Evolutionary conservation across 1,140 invertebrate genomes (phyloP), one percentile per base, ranked within the genome.

Genomic region (Aplysia californica): DNA sequence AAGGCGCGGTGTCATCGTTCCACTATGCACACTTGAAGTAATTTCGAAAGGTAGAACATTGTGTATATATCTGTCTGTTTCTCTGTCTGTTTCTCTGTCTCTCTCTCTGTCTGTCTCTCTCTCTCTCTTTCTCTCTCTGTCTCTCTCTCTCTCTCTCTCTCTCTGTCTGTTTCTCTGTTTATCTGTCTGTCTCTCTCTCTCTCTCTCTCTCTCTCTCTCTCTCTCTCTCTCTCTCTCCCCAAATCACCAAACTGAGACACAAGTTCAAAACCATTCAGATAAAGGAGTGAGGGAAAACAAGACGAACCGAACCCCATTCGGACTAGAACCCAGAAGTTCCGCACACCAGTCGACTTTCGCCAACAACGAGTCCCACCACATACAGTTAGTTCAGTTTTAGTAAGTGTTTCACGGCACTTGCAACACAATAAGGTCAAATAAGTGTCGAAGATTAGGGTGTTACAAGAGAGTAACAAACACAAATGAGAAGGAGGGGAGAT

Each of bases 71-170:
- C 38, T 44, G 3, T 69, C 39, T 69, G 23, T 69, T n/a, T 69
- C 39, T 38, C 66, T 44, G 35, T 69, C 66, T 39, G 23, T 69
- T n/a, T 69, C 66, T 69, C 66, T 44, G 35, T 41, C 39, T 44
- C 66, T 41, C 35, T 44, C 35, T 69, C 66, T 41, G 35, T 41
- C 66, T 41, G 3, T 23, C n/a, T 41, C 66, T 21, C n/a, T 41
- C 35, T 69, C 35, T 38, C 39, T 69, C 18, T 69, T 35, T 41
- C 35, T 69, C 39, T 39, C 18, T 44, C 23, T 44, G 10, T 5
- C 66, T n/a, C n/a, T 5, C 39, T 10, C 35, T 44, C 39, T 69
- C 35, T 41, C 66, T 10, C n/a, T 41, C 35, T 41, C 36, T 39
- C 35, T 69, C 35, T 41, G 20, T 41, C 66, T 69, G 20, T 44